phyloP scores from a whole-genome alignment of 2,888 invertebrate genomes.

The Anodontia alba region DNA sequence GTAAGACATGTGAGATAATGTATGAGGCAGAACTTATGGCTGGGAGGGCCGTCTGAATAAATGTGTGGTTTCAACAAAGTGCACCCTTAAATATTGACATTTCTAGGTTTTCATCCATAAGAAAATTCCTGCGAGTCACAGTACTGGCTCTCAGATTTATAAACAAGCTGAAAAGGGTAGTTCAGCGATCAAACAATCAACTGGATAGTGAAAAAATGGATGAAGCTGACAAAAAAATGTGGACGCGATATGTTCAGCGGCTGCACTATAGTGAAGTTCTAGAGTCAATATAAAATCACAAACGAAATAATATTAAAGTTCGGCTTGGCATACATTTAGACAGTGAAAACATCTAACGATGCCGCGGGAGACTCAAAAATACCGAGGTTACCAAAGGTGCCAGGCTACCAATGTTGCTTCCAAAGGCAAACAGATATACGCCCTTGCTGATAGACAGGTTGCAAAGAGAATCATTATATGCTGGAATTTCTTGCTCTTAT shows the following conservation, averaged over 20 bases:
- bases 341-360: no score
- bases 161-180: background rate
- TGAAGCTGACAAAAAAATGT: conserved; percentile 2
- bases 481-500: background rate
- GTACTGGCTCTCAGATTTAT: background rate
- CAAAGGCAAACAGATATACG: no score
- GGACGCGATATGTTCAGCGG: no score
- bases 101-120: background rate
- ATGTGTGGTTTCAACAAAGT: background rate
- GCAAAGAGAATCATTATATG: no score
- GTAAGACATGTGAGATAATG: background rate
- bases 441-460: no score
- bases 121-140: conserved; percentile 1
- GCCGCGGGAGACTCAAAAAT: no score
- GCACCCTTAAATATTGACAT: background rate
- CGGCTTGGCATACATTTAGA: no score
- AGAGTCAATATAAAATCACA: no score
- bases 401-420: no score
- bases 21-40: conserved; percentile 13
- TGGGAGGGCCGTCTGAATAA: background rate
- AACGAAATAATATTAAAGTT: no score
- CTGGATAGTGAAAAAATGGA: background rate
- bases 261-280: no score
- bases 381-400: no score
- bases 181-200: background rate